Evolutionary conservation across 1,140 invertebrate species (phyloP), one percentile per base, ranked within the genome.

Genomic region (Dermatophagoides farinae): DNA sequence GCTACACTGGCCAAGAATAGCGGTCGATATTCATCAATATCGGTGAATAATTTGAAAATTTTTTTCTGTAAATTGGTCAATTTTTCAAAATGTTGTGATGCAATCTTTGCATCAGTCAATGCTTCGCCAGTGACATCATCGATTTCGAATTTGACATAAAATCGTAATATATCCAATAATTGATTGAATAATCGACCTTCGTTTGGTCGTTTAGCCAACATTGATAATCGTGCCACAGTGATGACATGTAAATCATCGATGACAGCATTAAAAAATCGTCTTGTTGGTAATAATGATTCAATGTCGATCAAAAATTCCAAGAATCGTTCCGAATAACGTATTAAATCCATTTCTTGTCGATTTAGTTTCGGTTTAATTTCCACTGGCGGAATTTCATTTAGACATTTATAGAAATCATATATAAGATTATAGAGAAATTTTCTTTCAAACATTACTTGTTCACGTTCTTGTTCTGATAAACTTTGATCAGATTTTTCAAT

Each of bases 121-220:
- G 91, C 86, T 71, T 96, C 88, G 0, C 96, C 96, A 1, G 84
- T 88, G 66, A 88, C 83, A 70, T 98, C 92, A 72, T 88, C 93
- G 61, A 99, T 97, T 74, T 99, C 96, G 76, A 98, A 99, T 62
- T 86, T 78, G 0, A 87, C 82, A 73, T 98, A 99, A 68, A 97
- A 96, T 70, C 91, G 91, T 12, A 99, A 73, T 82, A 92, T 93
- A 63, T 95, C 86, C 65, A 98, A 71, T 5, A 99, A 74, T 83
- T 97, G 75, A 25, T 77, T 76, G 72, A 97, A 98, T 0, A 99
- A 76, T 69, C 86, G 84, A 43, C 93, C 93, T 69, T 97, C 91
- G 31, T 6, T n/a, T 18, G 22, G 31, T 31, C 31, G 31, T 31
- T 31, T 2, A 4, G 31, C 31, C 31, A 31, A 31, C 8, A 31